Evolutionary conservation across 2,797 vertebrate genomes (phyloP), one percentile per base, ranked within the genome.

Genomic region (Sebastes minor): DNA sequence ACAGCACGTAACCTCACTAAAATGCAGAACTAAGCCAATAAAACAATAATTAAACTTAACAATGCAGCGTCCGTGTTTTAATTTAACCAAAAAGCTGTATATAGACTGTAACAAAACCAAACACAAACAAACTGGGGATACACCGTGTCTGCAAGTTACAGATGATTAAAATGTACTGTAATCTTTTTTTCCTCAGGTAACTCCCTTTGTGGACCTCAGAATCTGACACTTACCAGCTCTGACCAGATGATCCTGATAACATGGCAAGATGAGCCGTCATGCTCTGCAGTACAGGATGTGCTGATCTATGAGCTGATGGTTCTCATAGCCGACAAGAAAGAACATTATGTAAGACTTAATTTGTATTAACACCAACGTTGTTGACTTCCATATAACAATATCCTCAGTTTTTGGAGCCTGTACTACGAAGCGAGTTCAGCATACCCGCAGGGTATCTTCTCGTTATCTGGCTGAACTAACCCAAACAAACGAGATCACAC

Each of bases 281-380:
- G 88, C 77, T 67, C 64, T 14, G 70, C 71, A 16, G 3, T 46
- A 5, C 20, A 6, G 0, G 61, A 85, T 2, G 5, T 12, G 6
- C 67, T 91, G n/a, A 70, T 68, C 42, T 95, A 94, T 63, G 84
- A 94, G 23, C 22, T 95, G 55, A 22, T 30, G 52, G 82, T 95
- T 66, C 64, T 91, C 13, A 53, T 53, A 1, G 88, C 77, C 35
- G 85, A 90, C 27, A 12, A 89, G n/a, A 20, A 78, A 62, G 32
- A 32, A 5, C 82, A 92, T 77, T 1, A 84, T 30, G 84, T 92
- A 81, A 74, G 85, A 66, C 38, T 25, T 66, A 2, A 22, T 66
- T 13, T 18, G 7, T 42, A 28, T 66, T 23, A 28, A 32, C 6
- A 16, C n/a, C 23, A 25, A 27, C 1, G 1, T 53, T 33, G 18